Evolutionary conservation across 2,113 vertebrate species (phyloP).

Genomic region (Oryzias melastigma): DNA sequence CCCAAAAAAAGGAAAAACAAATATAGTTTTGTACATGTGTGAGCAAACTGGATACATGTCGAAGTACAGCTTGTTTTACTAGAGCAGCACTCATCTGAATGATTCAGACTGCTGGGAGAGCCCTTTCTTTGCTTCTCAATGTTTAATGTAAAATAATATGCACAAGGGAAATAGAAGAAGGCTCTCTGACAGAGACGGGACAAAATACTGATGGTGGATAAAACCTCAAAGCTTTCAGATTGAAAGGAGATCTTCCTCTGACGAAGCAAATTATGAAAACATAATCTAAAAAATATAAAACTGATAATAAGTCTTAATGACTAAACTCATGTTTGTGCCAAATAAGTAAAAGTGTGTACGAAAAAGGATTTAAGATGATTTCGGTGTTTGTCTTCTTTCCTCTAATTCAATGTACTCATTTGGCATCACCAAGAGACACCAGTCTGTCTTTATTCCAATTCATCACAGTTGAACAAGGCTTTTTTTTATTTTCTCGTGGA

Average conservation of each 20-base stretch:
- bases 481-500: conserved; percentile 13
- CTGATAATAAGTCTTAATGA: too few relatives aligned
- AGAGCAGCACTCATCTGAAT: conserved; percentile 51
- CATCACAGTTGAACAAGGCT: conserved; percentile 17
- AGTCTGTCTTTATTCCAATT: conserved; percentile 15
- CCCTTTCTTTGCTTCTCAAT: conserved; percentile 44
- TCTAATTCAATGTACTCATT: too few relatives aligned
- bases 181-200: background rate
- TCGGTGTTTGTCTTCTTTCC: too few relatives aligned
- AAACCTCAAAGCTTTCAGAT: background rate
- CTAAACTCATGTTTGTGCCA: too few relatives aligned
- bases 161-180: conserved; percentile 42
- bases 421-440: conserved; percentile 5
- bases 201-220: background rate
- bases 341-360: too few relatives aligned
- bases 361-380: too few relatives aligned
- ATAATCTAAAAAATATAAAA: too few relatives aligned
- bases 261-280: too few relatives aligned
- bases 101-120: conserved; percentile 54
- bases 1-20: too few relatives aligned
- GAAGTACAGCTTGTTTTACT: conserved; percentile 27
- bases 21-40: background rate
- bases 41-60: conserved; percentile 2
- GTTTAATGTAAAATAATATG: conserved; percentile 56
- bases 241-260: too few relatives aligned